These are phyloP conservation scores for Pristionchus entomophagus DNA, from an alignment of 2,888 invertebrate genomes.

Conservation along the genomic window DNA sequence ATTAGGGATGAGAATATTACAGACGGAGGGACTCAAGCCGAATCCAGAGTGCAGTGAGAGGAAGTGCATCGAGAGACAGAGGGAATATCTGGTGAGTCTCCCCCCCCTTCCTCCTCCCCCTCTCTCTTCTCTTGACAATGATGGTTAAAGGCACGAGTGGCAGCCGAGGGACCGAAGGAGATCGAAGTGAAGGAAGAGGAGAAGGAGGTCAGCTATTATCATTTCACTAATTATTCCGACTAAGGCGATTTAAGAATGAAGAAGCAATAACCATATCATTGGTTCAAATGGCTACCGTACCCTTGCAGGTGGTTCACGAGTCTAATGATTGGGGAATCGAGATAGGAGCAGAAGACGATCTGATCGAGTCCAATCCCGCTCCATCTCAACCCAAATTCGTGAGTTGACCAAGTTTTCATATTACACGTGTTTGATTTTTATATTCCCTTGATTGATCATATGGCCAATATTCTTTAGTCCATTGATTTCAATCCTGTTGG, in stretches of 20 bases:
- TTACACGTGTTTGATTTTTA: no score
- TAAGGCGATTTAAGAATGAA: no score
- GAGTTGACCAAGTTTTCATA: no score
- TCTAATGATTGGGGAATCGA: constrained; percentile 91
- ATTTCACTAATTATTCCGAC: neutral
- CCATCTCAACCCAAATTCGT: constrained; percentile 47
- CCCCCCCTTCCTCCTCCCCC: no score
- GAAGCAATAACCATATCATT: no score
- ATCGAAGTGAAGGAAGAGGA: constrained; percentile 76
- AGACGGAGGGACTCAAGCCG: constrained; percentile 88
- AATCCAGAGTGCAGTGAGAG: constrained; percentile 91
- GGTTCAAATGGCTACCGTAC: no score
- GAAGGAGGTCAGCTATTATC: constrained; percentile 59
- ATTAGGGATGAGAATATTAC: neutral
- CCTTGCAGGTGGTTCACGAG: constrained; percentile 81
- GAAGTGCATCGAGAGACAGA: constrained; percentile 82
- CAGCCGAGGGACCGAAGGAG: constrained; percentile 80
- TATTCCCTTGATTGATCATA: no score
- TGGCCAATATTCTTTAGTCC: no score
- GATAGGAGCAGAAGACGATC: constrained; percentile 41
- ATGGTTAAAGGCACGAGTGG: constrained; percentile 76
- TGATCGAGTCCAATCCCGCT: neutral
- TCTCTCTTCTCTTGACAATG: no score
- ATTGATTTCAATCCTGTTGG: no score
- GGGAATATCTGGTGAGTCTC: constrained; percentile 75